Evolutionary conservation across 1,140 invertebrate species (phyloP), one percentile per base, ranked within the genome.

Genomic region (Cydia strobilella): DNA sequence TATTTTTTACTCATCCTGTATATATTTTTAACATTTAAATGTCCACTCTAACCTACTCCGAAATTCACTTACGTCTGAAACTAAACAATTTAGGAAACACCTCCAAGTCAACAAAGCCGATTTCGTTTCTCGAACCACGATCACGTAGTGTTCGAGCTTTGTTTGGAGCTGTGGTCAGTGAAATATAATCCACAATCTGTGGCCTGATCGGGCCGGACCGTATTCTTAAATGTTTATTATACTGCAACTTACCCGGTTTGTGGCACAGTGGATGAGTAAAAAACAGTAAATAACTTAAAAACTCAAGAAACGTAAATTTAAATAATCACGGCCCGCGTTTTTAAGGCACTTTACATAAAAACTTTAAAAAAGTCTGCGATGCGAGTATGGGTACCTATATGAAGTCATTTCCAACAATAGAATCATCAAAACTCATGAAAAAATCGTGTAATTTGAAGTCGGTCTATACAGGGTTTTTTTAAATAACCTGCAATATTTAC

Each of bases 141-240:
- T 69, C 27, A 69, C 65, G 31, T 39, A 42, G 25, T 3, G 25
- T 3, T 0, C 63, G 10, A n/a, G 63, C 63, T 39, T 69, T 69
- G 65, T 69, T 69, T 18, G 9, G 65, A n/a, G 65, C 65, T 69
- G 62, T 77, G 74, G 82, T 76, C 73, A 81, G 65, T 81, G 82
- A 82, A 85, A 79, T 84, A 84, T 84, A 81, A 87, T 84, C 79
- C 79, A 82, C 81, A 84, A 86, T 83, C 84, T 79, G 75, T 77
- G 65, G 48, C 65, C 73, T 81, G 81, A 88, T 85, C 85, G 81
- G 75, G 74, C 77, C 72, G 39, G 74, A 77, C 80, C 86, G 84
- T 90, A 86, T 85, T 79, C 84, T 86, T 82, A 86, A 85, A 81
- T 84, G 82, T 88, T 88, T 88, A 88, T 85, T 76, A 72, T 80